These are phyloP conservation scores for Rhopalosiphum padi DNA, from an alignment of 1,140 invertebrate genomes.

Conservation along the genomic window DNA sequence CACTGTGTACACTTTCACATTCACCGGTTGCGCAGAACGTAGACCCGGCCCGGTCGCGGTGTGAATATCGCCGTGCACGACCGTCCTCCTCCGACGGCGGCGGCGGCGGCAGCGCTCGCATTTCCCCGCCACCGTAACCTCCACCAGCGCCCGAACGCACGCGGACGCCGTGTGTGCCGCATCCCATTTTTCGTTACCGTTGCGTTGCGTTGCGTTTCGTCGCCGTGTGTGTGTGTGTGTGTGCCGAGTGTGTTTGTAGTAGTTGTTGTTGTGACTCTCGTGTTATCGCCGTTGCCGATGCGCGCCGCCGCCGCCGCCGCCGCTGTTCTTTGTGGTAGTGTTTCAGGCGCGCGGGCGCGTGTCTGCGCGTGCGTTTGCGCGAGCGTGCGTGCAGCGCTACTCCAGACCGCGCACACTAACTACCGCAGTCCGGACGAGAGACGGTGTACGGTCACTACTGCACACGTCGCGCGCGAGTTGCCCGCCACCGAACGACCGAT, in stretches of 20 bases:
- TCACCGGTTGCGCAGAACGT: background rate
- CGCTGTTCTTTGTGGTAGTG: background rate
- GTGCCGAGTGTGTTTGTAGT: too few relatives aligned
- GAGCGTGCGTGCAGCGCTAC: background rate
- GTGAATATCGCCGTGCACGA: background rate
- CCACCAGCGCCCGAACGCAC: background rate
- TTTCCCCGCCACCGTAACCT: background rate
- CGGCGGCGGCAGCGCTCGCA: background rate
- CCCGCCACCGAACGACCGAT: background rate
- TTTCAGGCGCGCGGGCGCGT: background rate
- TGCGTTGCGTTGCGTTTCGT: background rate
- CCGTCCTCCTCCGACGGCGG: background rate
- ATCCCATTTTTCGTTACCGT: background rate
- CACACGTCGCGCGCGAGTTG: background rate
- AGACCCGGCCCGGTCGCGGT: background rate
- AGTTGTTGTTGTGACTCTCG: background rate
- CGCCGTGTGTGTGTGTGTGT: too few relatives aligned
- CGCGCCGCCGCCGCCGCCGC: too few relatives aligned
- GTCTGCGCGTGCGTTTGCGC: background rate
- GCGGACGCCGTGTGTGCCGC: too few relatives aligned
- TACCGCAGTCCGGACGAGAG: background rate
- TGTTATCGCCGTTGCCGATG: background rate
- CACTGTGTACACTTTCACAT: too few relatives aligned
- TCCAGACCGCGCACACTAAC: background rate
- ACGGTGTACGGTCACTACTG: background rate